These are phyloP conservation scores for Halyomorpha halys DNA, from an alignment of 1,140 invertebrate genomes.

Conservation along the genomic window DNA sequence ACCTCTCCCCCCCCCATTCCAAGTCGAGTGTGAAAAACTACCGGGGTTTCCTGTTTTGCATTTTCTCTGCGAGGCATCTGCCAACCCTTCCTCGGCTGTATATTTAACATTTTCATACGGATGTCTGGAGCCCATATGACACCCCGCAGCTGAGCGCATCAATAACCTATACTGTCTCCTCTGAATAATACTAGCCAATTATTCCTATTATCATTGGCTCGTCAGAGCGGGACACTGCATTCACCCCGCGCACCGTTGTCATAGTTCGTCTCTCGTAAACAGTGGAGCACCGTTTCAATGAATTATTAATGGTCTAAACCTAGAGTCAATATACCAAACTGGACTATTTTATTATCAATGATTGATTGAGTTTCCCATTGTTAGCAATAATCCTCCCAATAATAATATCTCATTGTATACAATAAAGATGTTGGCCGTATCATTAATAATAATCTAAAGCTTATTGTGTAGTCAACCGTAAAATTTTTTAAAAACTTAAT, in stretches of 20 bases:
- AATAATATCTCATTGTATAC: too few relatives aligned
- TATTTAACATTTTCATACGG: constrained; percentile 31
- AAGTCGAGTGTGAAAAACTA: constrained; percentile 29
- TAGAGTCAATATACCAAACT: neutral
- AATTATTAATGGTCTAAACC: constrained; percentile 4
- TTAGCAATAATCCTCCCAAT: too few relatives aligned
- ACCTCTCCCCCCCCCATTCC: constrained; percentile 16
- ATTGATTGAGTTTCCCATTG: neutral
- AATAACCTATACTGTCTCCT: constrained; percentile 1
- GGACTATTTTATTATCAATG: neutral
- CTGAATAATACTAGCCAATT: constrained; percentile 1
- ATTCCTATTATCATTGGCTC: constrained; percentile 7
- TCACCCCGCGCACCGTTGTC: neutral
- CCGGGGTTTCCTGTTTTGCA: constrained; percentile 31
- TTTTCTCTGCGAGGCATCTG: constrained; percentile 25
- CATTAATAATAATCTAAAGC: too few relatives aligned
- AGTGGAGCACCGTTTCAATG: constrained; percentile 3
- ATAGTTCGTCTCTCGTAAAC: constrained; percentile 1
- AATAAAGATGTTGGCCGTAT: too few relatives aligned
- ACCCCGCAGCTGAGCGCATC: constrained; percentile 16
- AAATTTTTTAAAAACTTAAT: too few relatives aligned
- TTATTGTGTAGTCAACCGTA: too few relatives aligned
- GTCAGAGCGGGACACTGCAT: neutral
- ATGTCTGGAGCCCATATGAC: constrained; percentile 21
- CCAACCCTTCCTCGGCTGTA: constrained; percentile 28